phyloP scores from a whole-genome alignment of 2,113 vertebrate species.

The Hepsetus odoe region DNA sequence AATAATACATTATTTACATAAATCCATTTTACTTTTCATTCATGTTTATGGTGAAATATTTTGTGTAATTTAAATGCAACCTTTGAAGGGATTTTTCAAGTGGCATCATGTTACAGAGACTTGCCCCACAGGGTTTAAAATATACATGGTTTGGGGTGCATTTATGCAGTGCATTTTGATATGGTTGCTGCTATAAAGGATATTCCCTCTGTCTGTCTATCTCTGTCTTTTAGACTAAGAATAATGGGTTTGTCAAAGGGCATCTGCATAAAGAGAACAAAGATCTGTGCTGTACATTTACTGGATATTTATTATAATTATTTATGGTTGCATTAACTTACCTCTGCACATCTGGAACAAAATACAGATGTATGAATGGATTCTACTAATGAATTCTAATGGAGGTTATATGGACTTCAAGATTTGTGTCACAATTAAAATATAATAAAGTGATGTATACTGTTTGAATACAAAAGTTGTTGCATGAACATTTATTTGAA shows the following conservation, averaged over 20 bases:
- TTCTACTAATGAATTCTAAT: too few relatives aligned
- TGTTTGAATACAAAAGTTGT: neutral
- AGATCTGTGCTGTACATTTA: conserved; percentile 88
- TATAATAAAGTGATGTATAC: conserved; percentile 78
- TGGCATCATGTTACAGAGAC: too few relatives aligned
- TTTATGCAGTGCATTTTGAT: conserved; percentile 63
- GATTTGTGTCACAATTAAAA: conserved; percentile 72
- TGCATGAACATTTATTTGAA: neutral
- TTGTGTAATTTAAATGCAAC: conserved; percentile 67
- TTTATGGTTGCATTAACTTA: conserved; percentile 97
- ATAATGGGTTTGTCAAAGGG: conserved; percentile 64
- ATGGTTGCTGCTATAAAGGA: conserved; percentile 78
- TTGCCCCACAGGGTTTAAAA: conserved; percentile 14
- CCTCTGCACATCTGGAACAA: conserved; percentile 79
- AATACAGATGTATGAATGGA: conserved; percentile 86
- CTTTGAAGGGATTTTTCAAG: too few relatives aligned
- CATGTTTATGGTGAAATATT: conserved; percentile 72
- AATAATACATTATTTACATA: conserved; percentile 67
- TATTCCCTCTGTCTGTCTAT: conserved; percentile 55
- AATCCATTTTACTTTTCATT: conserved; percentile 64
- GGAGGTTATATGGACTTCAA: conserved; percentile 74
- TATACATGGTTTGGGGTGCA: conserved; percentile 14
- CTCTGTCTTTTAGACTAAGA: conserved; percentile 57
- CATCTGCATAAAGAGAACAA: conserved; percentile 71
- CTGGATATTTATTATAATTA: conserved; percentile 99